These are phyloP conservation scores for Choloepus hoffmanni DNA, from an alignment of 2,113 vertebrate species.

Conservation along the genomic window DNA sequence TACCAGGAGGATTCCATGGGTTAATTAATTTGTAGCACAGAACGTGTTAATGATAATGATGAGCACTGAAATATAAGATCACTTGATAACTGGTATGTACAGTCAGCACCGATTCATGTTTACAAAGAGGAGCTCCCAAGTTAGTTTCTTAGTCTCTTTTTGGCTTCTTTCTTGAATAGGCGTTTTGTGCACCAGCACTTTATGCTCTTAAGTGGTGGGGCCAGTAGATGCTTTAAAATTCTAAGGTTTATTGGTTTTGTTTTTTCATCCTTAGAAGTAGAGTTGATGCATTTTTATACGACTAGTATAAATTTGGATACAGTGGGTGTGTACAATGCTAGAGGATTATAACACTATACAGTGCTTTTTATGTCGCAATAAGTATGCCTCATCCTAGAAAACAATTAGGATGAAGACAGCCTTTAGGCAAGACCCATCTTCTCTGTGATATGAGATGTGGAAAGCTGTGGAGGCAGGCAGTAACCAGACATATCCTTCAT, in stretches of 20 bases:
- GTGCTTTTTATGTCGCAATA: not conserved
- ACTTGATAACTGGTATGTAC: not conserved
- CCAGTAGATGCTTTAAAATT: slow-evolving; percentile 19
- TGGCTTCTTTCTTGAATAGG: not conserved
- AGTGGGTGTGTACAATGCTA: not conserved
- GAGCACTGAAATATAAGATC: not conserved
- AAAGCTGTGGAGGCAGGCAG: not conserved
- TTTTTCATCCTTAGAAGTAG: not conserved
- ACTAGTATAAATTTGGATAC: not conserved
- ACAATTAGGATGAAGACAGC: not conserved
- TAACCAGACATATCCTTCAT: not conserved
- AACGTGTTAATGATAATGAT: not conserved
- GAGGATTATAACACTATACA: not conserved
- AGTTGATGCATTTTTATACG: not conserved
- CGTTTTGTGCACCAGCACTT: not conserved
- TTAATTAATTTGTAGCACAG: not conserved
- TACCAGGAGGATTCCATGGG: not conserved
- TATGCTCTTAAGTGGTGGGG: not conserved
- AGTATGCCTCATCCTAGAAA: not conserved
- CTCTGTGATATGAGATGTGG: not conserved
- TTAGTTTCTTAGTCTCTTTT: not conserved
- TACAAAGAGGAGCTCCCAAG: not conserved
- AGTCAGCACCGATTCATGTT: not conserved
- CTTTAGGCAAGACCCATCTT: not conserved
- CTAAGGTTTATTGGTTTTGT: not conserved